Base-by-base conservation (phyloP, 2,113 vertebrate genomes). In the Colius striatus region DNA sequence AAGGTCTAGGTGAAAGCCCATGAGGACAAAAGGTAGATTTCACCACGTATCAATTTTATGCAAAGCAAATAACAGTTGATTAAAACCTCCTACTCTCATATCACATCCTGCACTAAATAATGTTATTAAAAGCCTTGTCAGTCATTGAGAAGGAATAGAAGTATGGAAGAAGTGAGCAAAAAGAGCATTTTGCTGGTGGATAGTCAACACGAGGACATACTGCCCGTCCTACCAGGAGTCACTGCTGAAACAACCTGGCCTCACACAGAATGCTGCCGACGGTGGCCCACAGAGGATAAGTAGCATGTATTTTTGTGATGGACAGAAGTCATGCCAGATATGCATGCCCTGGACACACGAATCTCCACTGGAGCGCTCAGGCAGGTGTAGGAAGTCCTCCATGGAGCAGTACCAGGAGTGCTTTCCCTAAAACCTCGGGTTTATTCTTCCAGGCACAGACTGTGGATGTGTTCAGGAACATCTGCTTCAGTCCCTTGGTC, bases 221-320 rank as follows among this genome's bases (percentile, higher is more conserved):
- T 2, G 8, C 18, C 47, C 3, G 1, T 16, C 15, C 60, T 47
- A 43, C 18, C 29, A 38, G 29, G 41, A 57, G 78, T 23, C 9
- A 1, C 65, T 6, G 48, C 61, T 7, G 26, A 19, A 45, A 41
- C 34, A 21, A 4, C 22, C 26, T 1, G 2, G 21, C 21, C 60
- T 6, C 11, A 0, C 3, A 4, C 7, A 10, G 32, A 2, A 8
- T 0, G 16, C 25, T 66, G 70, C 30, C 6, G 2, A 18, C 34
- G 36, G 26, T 3, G 29, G 32, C 34, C 23, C 22, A 14, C 0
- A 7, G 11, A n/a, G 5, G 6, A 27, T 1, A 10, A 32, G 29
- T 50, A n/a, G 17, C 11, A 2, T 2, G 13, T 4, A 0, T 11
- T 7, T 32, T 15, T 0, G 1, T 11, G 36, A 32, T 10, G 41